Base-by-base conservation (phyloP, 2,113 vertebrate species). In the Glaucidium brasilianum region DNA sequence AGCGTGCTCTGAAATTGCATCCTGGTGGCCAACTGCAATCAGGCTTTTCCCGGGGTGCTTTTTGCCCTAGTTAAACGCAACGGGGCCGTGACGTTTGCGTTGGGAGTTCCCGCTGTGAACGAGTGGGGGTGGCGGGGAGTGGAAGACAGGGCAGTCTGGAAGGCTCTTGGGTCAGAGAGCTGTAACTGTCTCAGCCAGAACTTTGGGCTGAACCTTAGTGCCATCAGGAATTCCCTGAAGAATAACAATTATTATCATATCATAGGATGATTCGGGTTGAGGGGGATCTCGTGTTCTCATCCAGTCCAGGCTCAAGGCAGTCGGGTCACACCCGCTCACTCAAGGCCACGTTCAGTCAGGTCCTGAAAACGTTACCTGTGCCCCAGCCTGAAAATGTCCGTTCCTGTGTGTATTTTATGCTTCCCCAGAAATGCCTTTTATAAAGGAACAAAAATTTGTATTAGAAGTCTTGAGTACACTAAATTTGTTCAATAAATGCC, bases 51-150 rank as follows among this genome's bases (percentile, higher is more conserved):
- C 29, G 10, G 55, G 55, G 3, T 30, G 3, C 27, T 3, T 11
- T 34, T 37, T 50, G 67, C 53, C 26, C 13, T 30, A 6, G 45
- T 11, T 47, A 9, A n/a, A 19, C 75, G 11, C 29, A 29, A 2
- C 5, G 34, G 56, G 16, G 9, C 43, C 2, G 5, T 3, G 15
- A 3, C 0, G 2, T 45, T 21, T 45, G 27, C 7, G 9, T 3
- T 20, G 62, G n/a, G 39, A 45, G 43, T 45, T 45, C 43, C 43
- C 15, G 43, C 43, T 45, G 43, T 18, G 16, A 17, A 45, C 17
- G 43, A 45, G 43, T 17, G 43, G 37, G 20, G 30, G 39, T 10
- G 39, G 39, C 12, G 39, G 26, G 1, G 26, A 7, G 17, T 18
- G 43, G 43, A 45, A 45, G 43, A 45, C 43, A 16, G 43, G 43